phyloP scores from a whole-genome alignment of 2,113 vertebrate genomes.

The Melierax canorus region DNA sequence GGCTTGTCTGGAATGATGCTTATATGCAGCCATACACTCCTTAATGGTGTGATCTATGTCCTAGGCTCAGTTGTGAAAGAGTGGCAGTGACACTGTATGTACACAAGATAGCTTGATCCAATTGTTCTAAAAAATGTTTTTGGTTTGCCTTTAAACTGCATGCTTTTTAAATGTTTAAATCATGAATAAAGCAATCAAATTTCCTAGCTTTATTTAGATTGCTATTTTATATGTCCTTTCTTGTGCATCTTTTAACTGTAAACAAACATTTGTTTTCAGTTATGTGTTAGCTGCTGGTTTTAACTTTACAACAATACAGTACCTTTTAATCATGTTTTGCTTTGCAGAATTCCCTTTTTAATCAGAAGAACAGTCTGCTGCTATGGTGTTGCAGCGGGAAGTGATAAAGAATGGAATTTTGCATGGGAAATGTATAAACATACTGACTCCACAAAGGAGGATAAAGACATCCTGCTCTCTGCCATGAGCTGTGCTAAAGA shows the following conservation, averaged over 20 bases:
- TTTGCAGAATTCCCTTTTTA: constrained; percentile 71
- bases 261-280: neutral
- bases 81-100: neutral
- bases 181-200: neutral
- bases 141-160: neutral
- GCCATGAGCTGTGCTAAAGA: constrained; percentile 75
- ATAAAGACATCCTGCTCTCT: neutral
- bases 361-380: constrained; percentile 68
- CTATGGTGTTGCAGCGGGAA: constrained; percentile 72
- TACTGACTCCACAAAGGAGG: neutral
- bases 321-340: neutral
- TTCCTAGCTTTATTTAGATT: neutral
- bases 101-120: neutral
- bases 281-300: neutral
- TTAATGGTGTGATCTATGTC: neutral
- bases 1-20: neutral
- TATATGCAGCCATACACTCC: neutral
- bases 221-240: neutral
- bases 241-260: neutral
- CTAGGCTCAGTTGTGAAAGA: neutral
- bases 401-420: constrained; percentile 78
- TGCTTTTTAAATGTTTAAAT: neutral
- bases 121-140: neutral
- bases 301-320: neutral
- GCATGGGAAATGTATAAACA: constrained; percentile 62